phyloP scores from a whole-genome alignment of 2,797 vertebrate genomes.

The Gorsachius magnificus region DNA sequence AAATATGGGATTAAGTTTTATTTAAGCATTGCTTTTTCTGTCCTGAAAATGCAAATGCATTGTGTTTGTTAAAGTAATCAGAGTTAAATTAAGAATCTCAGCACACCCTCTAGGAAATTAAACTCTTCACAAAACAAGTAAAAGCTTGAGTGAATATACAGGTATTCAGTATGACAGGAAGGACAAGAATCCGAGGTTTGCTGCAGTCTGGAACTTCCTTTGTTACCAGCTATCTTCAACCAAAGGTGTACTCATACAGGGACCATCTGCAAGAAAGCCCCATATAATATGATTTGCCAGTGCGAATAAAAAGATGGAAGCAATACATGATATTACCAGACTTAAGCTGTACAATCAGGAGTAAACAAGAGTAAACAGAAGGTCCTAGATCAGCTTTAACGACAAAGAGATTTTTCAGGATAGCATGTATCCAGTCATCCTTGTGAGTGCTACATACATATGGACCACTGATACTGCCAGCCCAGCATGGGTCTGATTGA shows the following conservation, averaged over 20 bases:
- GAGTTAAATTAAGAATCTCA: background rate
- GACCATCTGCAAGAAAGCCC: background rate
- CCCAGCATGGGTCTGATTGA: rapidly evolving
- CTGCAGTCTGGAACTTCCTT: background rate
- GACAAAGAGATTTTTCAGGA: background rate
- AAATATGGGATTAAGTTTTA: background rate
- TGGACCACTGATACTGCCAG: background rate
- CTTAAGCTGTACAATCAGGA: background rate
- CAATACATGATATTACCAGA: background rate
- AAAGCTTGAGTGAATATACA: background rate
- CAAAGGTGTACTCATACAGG: background rate
- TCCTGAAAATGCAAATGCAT: background rate
- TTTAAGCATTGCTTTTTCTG: background rate
- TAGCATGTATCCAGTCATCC: background rate
- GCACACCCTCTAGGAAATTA: background rate
- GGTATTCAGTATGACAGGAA: background rate
- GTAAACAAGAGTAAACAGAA: background rate
- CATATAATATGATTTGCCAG: background rate
- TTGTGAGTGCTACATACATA: background rate
- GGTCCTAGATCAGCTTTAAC: background rate
- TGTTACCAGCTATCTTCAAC: background rate
- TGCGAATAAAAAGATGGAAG: background rate
- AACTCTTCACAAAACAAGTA: background rate
- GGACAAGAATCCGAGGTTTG: background rate
- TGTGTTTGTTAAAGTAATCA: background rate